Conservation (phyloP, 2,113 vertebrate genomes). For the Pyxicephalus adspersus region DNA sequence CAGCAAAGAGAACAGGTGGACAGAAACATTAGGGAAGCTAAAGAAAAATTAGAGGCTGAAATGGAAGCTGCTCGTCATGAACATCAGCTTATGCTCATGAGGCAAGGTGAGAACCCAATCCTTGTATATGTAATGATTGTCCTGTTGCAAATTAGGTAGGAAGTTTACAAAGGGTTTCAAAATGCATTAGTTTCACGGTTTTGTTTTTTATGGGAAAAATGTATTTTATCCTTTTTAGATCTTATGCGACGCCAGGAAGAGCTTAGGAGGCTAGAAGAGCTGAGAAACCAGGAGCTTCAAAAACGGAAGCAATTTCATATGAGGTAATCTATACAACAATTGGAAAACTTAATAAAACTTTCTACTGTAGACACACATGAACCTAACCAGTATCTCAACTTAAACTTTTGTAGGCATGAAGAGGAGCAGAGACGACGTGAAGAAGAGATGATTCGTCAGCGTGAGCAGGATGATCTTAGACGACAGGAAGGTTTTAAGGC, state of each 20-base stretch:
- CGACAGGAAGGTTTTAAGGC: constrained; percentile 88
- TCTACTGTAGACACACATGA: too few relatives aligned
- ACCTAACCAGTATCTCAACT: not conserved
- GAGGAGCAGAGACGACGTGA: constrained; percentile 92
- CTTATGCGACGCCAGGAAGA: constrained; percentile 97
- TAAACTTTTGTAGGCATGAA: constrained; percentile 79
- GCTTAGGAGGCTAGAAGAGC: constrained; percentile 91
- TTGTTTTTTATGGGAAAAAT: too few relatives aligned
- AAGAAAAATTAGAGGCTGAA: constrained; percentile 95
- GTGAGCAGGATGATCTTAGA: constrained; percentile 91
- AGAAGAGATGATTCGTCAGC: constrained; percentile 91
- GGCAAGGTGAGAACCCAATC: constrained; percentile 81
- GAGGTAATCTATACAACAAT: constrained; percentile 74
- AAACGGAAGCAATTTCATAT: constrained; percentile 96
- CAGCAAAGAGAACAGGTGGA: constrained; percentile 94
- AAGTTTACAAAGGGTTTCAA: too few relatives aligned
- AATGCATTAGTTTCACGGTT: not conserved
- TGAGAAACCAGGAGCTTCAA: constrained; percentile 95
- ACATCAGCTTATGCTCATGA: constrained; percentile 98
- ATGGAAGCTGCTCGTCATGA: constrained; percentile 97
- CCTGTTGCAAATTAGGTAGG: too few relatives aligned
- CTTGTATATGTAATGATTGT: not conserved
- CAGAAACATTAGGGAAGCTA: constrained; percentile 91
- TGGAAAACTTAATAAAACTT: too few relatives aligned
- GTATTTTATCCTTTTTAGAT: constrained; percentile 76